Conservation (phyloP, 1,140 invertebrate species). For the Macrostomum lignano region DNA sequence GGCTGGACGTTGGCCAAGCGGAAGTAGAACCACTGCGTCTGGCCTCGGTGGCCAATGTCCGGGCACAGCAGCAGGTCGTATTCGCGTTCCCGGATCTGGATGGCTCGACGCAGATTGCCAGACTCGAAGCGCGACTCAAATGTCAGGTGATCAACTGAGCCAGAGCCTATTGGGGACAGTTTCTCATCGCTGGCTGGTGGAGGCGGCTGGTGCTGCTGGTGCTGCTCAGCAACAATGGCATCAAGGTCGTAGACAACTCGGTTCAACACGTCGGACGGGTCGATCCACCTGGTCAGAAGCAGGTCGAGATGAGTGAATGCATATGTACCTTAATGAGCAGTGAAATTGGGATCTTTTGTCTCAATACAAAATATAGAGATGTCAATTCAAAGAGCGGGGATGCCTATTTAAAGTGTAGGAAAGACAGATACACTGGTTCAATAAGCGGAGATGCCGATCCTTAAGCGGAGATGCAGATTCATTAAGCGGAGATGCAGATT, state of each 20-base stretch:
- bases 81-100: conserved; percentile 39
- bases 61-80: conserved; percentile 75
- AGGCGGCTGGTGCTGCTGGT: conserved; percentile 6
- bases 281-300: conserved; percentile 16
- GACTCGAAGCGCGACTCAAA: conserved; percentile 88
- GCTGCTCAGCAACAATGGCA: conserved; percentile 18
- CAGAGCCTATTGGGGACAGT: conserved; percentile 16
- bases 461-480: too few relatives aligned
- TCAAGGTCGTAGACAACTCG: conserved; percentile 47
- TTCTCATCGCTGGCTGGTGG: conserved; percentile 9
- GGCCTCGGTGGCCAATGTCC: conserved; percentile 46
- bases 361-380: too few relatives aligned
- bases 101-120: conserved; percentile 70
- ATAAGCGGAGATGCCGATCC: too few relatives aligned
- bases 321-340: too few relatives aligned
- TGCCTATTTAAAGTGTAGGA: too few relatives aligned
- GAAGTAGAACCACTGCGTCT: conserved; percentile 78
- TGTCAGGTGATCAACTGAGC: conserved; percentile 32
- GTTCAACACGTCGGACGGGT: conserved; percentile 28
- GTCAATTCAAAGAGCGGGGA: too few relatives aligned
- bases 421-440: too few relatives aligned
- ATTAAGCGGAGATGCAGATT: too few relatives aligned
- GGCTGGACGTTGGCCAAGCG: conserved; percentile 51
- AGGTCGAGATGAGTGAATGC: too few relatives aligned
- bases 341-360: too few relatives aligned